Evolutionary conservation across 2,113 vertebrate genomes (phyloP).

Genomic region (Hirundichthys speculiger): DNA sequence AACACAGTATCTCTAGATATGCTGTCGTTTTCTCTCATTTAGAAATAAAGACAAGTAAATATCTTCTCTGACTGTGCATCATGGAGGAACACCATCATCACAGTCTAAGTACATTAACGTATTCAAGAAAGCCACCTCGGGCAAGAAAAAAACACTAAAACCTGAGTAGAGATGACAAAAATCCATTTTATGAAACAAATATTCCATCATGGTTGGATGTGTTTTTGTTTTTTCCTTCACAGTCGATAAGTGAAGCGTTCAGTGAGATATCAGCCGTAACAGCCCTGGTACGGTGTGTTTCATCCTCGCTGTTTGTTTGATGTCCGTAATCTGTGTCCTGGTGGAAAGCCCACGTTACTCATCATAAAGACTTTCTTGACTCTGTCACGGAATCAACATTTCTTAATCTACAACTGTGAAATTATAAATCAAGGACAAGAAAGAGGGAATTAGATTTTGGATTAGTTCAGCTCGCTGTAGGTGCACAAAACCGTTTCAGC

Average conservation of each 20-base stretch:
- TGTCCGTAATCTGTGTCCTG: conserved; percentile 42
- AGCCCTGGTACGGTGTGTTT: conserved; percentile 22
- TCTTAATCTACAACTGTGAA: conserved; percentile 50
- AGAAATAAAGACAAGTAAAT: background rate
- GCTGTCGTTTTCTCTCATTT: background rate
- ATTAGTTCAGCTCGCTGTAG: background rate
- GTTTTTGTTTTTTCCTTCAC: background rate
- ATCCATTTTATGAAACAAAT: background rate
- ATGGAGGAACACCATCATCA: background rate
- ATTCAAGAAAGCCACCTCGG: background rate
- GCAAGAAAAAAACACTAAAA: background rate
- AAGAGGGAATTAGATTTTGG: conserved; percentile 36
- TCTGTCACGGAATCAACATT: conserved; percentile 16
- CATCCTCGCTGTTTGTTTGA: conserved; percentile 27
- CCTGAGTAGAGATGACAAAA: conserved; percentile 1
- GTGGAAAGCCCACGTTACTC: conserved; percentile 4
- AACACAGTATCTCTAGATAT: background rate
- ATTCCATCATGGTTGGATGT: background rate
- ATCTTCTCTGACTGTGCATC: background rate
- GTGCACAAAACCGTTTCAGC: conserved; percentile 2
- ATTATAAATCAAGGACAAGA: conserved; percentile 44
- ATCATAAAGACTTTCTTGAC: conserved; percentile 7
- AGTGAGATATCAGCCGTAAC: background rate
- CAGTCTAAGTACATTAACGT: background rate
- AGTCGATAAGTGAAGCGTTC: background rate